Evolutionary conservation across 1,140 invertebrate species (phyloP).

Genomic region (Globodera rostochiensis): DNA sequence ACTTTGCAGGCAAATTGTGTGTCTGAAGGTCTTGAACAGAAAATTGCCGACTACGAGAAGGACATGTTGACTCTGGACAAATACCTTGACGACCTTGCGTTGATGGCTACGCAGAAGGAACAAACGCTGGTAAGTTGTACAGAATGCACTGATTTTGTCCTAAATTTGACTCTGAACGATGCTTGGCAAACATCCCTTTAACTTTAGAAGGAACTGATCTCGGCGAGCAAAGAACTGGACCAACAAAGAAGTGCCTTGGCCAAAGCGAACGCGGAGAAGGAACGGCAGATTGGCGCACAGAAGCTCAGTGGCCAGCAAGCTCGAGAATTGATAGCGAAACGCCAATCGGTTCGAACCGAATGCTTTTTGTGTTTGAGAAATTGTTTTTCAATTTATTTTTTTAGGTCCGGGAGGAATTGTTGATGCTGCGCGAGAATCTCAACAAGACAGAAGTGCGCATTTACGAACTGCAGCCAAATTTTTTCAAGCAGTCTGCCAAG

Average conservation of each 20-base stretch:
- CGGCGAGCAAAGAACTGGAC: slow-evolving; percentile 23
- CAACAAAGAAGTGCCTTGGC: background rate
- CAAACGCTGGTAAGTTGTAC: background rate
- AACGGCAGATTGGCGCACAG: slow-evolving; percentile 23
- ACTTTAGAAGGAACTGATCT: background rate
- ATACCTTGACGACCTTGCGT: background rate
- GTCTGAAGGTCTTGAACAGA: slow-evolving; percentile 5
- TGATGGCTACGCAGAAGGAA: background rate
- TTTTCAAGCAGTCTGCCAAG: slow-evolving; percentile 18
- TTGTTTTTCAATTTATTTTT: background rate
- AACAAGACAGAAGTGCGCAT: background rate
- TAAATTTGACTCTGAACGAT: background rate
- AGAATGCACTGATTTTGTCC: background rate
- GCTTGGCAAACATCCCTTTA: background rate
- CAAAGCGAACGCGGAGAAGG: slow-evolving; percentile 28
- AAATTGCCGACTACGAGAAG: background rate
- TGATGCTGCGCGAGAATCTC: background rate
- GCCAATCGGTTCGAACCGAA: slow-evolving; percentile 13
- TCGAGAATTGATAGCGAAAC: slow-evolving; percentile 19
- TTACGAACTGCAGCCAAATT: slow-evolving; percentile 11
- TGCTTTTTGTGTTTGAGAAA: background rate
- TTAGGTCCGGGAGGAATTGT: slow-evolving; percentile 13
- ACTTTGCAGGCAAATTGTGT: slow-evolving; percentile 16
- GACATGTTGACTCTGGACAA: slow-evolving; percentile 16
- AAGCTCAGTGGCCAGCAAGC: slow-evolving; percentile 40